A percentile compares a stretch with the other conserved stretches of the same genome.
Conservation (phyloP, 1,140 invertebrate genomes). For the Adelges cooleyi region DNA sequence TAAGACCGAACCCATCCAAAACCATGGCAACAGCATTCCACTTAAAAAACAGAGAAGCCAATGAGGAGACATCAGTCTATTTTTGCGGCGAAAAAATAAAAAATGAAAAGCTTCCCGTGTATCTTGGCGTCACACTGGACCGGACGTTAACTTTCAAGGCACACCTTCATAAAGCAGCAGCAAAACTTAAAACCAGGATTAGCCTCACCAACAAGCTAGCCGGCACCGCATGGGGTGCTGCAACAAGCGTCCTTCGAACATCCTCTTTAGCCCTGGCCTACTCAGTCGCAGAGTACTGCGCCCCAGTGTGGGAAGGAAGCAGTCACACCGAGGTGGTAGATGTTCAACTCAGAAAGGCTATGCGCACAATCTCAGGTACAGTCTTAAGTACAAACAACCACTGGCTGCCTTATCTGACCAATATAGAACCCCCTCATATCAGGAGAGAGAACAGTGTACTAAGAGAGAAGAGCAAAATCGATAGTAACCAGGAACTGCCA, state of each 20-base stretch:
- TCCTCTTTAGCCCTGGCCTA: not conserved
- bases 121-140: slow-evolving; percentile 17
- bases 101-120: no score
- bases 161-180: slow-evolving; percentile 6
- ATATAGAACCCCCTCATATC: not conserved
- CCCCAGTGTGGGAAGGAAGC: slow-evolving; percentile 7
- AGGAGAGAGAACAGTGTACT: not conserved
- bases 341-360: not conserved
- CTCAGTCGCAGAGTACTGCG: slow-evolving; percentile 23
- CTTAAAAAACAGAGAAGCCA: not conserved
- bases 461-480: not conserved
- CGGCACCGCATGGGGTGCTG: not conserved
- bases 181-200: slow-evolving; percentile 28
- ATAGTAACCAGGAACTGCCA: not conserved
- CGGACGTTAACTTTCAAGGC: not conserved
- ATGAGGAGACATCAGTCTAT: no score
- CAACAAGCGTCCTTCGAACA: not conserved
- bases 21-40: not conserved
- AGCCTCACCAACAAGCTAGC: slow-evolving; percentile 18
- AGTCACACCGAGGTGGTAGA: slow-evolving; percentile 1
- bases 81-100: not conserved
- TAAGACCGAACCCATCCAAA: slow-evolving; percentile 7
- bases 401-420: slow-evolving; percentile 31
- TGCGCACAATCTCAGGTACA: not conserved
- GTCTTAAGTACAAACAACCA: slow-evolving; percentile 25